Evolutionary conservation across 2,888 invertebrate species (phyloP), one percentile per base, ranked within the genome.

Genomic region (Tipula helvola): DNA sequence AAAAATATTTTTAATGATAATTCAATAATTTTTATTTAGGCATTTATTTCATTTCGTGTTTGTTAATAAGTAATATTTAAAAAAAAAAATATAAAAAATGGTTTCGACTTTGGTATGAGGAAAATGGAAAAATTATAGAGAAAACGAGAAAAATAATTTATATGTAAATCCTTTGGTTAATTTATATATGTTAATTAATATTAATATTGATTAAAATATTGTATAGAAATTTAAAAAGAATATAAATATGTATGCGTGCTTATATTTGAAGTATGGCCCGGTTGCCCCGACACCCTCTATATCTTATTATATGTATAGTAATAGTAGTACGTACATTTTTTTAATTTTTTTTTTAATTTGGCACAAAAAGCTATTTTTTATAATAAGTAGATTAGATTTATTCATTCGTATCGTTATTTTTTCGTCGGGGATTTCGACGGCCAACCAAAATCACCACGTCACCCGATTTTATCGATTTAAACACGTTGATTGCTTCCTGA

Each of bases 381-480:
- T 39, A 5, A 28, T 85, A 16, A 13, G 1, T 85, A 85, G 18
- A 42, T 92, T 18, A 96, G 96, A 91, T 97, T 71, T 71, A 71
- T 71, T 71, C 71, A 71, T 71, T 71, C 97, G 97, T 97, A 97
- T 87, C 96, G 94, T 91, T 97, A 97, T 89, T 96, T 90, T 97
- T 97, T 86, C 96, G 92, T 86, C 47, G 87, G 18, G 87, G 86
- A 42, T 85, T 86, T 18, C 93, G 90, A 36, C 96, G 92, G n/a
- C 95, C 94, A 85, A 96, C 94, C 87, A 95, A 94, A 87, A 97
- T 93, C 87, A 95, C 93, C 86, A 97, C 95, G 87, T 95, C 94
- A 0, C 96, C 96, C 2, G 94, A 93, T 89, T 95, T 94, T 86
- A 96, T 95, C 89, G 95, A 95, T 90, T 96, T 96, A 91, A 96